Conservation (phyloP, 2,797 vertebrate species). For the Atherinosoma microstoma region DNA sequence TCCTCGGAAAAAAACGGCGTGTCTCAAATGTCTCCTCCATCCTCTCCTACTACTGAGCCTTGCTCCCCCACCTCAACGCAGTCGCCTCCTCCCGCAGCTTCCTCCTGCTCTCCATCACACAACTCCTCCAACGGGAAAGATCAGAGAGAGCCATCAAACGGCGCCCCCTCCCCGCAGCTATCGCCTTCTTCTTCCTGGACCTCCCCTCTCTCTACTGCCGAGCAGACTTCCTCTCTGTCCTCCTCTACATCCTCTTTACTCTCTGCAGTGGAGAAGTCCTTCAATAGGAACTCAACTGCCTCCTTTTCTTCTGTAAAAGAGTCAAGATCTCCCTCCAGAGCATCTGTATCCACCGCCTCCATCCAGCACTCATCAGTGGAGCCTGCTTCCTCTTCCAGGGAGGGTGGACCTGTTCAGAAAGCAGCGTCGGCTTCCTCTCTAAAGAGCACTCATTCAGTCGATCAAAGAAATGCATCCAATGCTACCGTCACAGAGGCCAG, state of each 20-base stretch:
- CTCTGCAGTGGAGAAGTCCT: slow-evolving; percentile 62
- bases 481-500: slow-evolving; percentile 34
- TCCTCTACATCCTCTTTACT: slow-evolving; percentile 70
- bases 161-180: slow-evolving; percentile 30
- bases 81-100: slow-evolving; percentile 82
- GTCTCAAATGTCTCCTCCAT: slow-evolving; percentile 82
- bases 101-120: slow-evolving; percentile 80
- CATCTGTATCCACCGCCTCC: slow-evolving; percentile 44
- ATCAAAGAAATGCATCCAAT: slow-evolving; percentile 27
- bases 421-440: slow-evolving; percentile 60
- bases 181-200: slow-evolving; percentile 46
- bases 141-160: slow-evolving; percentile 24
- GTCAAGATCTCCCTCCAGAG: slow-evolving; percentile 51
- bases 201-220: slow-evolving; percentile 44
- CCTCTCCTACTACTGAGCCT: slow-evolving; percentile 78
- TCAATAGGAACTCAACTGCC: slow-evolving; percentile 54
- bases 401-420: slow-evolving; percentile 52
- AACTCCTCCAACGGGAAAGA: slow-evolving; percentile 75
- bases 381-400: slow-evolving; percentile 27
- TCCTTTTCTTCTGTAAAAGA: slow-evolving; percentile 66
- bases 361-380: slow-evolving; percentile 44
- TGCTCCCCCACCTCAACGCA: slow-evolving; percentile 82
- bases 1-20: slow-evolving; percentile 95
- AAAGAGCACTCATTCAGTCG: slow-evolving; percentile 56
- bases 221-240: slow-evolving; percentile 61